Conservation (phyloP, 2,797 vertebrate species). For the Crypturellus tataupa region DNA sequence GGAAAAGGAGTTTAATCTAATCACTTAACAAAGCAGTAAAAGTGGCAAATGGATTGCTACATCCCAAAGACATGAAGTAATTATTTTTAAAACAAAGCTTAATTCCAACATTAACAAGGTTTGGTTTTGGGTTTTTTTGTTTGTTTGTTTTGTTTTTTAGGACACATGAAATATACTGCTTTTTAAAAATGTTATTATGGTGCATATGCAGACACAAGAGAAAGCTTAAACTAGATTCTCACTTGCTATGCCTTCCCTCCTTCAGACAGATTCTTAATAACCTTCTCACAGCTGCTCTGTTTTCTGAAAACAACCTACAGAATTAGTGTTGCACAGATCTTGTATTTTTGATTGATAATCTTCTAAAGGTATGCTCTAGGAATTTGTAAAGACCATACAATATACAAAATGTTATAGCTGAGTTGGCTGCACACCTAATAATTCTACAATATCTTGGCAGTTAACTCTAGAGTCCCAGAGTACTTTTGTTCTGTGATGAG, state of each 20-base stretch:
- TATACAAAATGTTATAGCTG: neutral
- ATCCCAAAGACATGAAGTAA: neutral
- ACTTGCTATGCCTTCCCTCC: neutral
- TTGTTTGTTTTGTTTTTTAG: neutral
- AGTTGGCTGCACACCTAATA: conserved; percentile 28
- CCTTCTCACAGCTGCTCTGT: neutral
- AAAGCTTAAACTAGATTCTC: neutral
- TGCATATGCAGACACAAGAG: neutral
- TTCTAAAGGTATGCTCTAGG: neutral
- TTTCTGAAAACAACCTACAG: neutral
- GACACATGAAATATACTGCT: neutral
- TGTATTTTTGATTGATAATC: conserved; percentile 24
- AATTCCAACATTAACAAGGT: neutral
- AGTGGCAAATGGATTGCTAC: neutral
- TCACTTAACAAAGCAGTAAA: neutral
- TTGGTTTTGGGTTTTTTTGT: neutral
- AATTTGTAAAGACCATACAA: conserved; percentile 7
- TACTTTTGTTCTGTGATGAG: neutral
- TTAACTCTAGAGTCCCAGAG: neutral
- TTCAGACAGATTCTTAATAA: neutral
- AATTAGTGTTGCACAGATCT: neutral
- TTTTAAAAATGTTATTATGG: neutral
- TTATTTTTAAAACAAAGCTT: neutral
- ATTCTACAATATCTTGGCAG: neutral
- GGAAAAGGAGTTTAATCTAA: neutral